Base-by-base conservation (phyloP, 2,113 vertebrate species). In the Myocastor coypus region DNA sequence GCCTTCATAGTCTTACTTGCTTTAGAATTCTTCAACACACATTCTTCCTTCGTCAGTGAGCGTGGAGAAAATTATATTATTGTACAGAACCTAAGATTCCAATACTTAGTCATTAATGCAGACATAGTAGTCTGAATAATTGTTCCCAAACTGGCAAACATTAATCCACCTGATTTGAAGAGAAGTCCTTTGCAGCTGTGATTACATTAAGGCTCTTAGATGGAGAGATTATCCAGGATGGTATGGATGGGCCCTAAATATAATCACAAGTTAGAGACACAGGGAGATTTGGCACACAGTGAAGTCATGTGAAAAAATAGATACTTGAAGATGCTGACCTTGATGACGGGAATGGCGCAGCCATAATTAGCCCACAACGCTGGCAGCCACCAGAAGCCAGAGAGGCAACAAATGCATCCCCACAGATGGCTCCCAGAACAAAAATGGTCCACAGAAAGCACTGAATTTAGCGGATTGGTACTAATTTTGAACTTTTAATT, bases 11-110 rank as follows among this genome's bases (percentile, higher is more conserved):
- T 75, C 5, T 66, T 88, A 91, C 66, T 90, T 26, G 85, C 34
- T 93, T 77, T 89, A 89, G 61, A 94, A 87, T 92, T 26, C 17
- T 94, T 37, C 14, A 83, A 12, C 2, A 75, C 24, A 82, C 19
- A 57, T 46, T 75, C 59, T 85, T 85, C 14, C 61, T 92, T 20
- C 68, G 26, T 63, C 55, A 66, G 19, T 64, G 19, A 94, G 3
- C 37, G 42, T 9, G 42, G 30, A 89, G 37, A 68, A 94, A 95
- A 75, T 55, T 20, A 19, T 37, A 78, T 40, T 59, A 12, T 19
- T 52, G 1, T 12, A 82, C 42, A 52, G 71, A 52, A 83, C 9
- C n/a, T 82, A n/a, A 73, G 92, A 91, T 92, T 9, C 22, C 24
- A 83, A 37, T 40, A 26, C 28, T 69, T 59, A 75, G 12, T 71